Evolutionary conservation across 2,113 vertebrate species (phyloP), one percentile per base, ranked within the genome.

Genomic region (Vireo altiloquus): DNA sequence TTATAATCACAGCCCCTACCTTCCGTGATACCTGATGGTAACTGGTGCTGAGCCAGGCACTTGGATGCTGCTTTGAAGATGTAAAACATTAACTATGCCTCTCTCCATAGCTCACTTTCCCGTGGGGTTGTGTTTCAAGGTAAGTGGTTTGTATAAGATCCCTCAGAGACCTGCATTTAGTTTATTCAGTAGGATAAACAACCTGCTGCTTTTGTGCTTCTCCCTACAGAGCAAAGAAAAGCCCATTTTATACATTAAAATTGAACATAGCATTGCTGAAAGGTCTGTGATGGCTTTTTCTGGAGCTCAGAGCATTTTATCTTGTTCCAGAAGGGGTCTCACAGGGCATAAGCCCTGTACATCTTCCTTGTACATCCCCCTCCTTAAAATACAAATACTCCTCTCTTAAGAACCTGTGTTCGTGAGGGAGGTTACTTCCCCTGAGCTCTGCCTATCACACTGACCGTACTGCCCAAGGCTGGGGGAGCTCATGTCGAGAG

Each of bases 131-230:
- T 87, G 69, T 95, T 96, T 91, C 96, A 94, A 96, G 96, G 95
- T 96, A 96, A 96, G 95, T 95, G 93, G 93, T 97, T 96, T 96
- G 95, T 47, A 53, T 95, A 97, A 95, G 92, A 71, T 80, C 79
- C 94, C 93, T 94, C 23, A 14, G 94, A 95, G 93, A 78, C 74
- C 68, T 60, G 87, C 89, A 71, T 95, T 96, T 95, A 92, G 53
- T 95, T 97, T 97, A 96, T 97, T 96, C 95, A 92, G 94, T 59
- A 89, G 95, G 61, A 92, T 95, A 97, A 96, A 96, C 94, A 97
- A 96, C 95, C 74, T 91, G 91, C 89, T 89, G 89, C 85, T 92
- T 95, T 95, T 90, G 85, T 94, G 87, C 75, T 87, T 82, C 83
- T 97, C 96, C 89, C 94, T 63, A 50, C 11, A 89, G 91, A 85